These are phyloP conservation scores for Nyctereutes procyonoides DNA, from an alignment of 2,113 vertebrate genomes.

Conservation along the genomic window DNA sequence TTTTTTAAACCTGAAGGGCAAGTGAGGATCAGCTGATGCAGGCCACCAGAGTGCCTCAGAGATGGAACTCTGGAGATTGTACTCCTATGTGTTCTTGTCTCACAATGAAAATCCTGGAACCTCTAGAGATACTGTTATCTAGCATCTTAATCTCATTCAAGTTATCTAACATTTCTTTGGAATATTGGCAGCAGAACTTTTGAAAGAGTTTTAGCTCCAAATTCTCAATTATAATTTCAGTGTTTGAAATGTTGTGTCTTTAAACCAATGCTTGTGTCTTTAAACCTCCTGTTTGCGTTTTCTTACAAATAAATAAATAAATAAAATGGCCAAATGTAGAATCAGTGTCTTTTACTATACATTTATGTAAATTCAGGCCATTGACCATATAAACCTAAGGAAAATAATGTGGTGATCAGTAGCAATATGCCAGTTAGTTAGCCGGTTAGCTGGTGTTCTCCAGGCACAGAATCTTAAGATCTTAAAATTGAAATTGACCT, in stretches of 20 bases:
- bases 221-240: constrained; percentile 8
- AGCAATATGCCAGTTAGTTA: neutral
- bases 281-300: neutral
- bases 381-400: neutral
- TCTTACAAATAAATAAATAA: neutral
- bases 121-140: neutral
- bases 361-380: neutral
- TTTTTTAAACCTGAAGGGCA: neutral
- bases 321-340: neutral
- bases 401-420: neutral
- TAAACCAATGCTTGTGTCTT: neutral
- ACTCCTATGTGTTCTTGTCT: neutral
- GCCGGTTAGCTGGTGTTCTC: neutral
- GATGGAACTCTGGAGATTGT: neutral
- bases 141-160: neutral
- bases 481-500: neutral
- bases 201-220: neutral
- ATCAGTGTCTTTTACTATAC: neutral
- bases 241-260: neutral
- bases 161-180: neutral
- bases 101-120: neutral
- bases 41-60: neutral
- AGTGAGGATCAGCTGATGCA: neutral
- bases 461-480: neutral
- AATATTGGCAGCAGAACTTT: neutral